phyloP scores from a whole-genome alignment of 2,888 invertebrate species.

The Halocaridina rubra region DNA sequence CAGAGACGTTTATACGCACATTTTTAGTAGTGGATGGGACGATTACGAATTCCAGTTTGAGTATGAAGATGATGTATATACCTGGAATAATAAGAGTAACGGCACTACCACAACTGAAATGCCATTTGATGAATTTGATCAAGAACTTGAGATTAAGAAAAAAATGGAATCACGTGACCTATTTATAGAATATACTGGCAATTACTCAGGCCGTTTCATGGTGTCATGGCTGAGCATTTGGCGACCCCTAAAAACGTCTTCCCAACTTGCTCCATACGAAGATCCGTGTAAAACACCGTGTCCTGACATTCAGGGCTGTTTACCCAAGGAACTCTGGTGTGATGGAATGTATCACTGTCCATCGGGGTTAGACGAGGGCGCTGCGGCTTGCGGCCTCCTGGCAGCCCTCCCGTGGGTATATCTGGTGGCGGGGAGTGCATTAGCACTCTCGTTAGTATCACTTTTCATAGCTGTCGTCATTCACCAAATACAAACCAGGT shows the following conservation, averaged over 20 bases:
- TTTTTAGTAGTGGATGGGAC: conserved; percentile 61
- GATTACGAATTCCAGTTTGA: conserved; percentile 34
- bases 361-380: conserved; percentile 84
- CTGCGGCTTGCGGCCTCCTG: conserved; percentile 67
- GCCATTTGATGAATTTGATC: not conserved
- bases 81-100: not conserved
- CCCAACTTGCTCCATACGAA: conserved; percentile 64
- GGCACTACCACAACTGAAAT: not conserved
- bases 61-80: not conserved
- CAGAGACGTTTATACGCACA: conserved; percentile 38
- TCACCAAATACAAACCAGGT: conserved; percentile 28
- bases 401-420: conserved; percentile 60
- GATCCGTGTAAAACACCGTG: conserved; percentile 59
- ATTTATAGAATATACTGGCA: conserved; percentile 80
- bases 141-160: not conserved
- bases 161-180: conserved; percentile 74
- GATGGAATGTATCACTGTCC: conserved; percentile 84
- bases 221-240: conserved; percentile 84
- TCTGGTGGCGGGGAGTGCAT: conserved; percentile 33
- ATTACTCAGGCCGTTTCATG: conserved; percentile 80
- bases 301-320: conserved; percentile 71
- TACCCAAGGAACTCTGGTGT: conserved; percentile 82
- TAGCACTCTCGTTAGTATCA: conserved; percentile 49
- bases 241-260: conserved; percentile 67
- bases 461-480: conserved; percentile 57